Evolutionary conservation across 2,888 invertebrate genomes (phyloP).

Genomic region (Drosophila mettleri): DNA sequence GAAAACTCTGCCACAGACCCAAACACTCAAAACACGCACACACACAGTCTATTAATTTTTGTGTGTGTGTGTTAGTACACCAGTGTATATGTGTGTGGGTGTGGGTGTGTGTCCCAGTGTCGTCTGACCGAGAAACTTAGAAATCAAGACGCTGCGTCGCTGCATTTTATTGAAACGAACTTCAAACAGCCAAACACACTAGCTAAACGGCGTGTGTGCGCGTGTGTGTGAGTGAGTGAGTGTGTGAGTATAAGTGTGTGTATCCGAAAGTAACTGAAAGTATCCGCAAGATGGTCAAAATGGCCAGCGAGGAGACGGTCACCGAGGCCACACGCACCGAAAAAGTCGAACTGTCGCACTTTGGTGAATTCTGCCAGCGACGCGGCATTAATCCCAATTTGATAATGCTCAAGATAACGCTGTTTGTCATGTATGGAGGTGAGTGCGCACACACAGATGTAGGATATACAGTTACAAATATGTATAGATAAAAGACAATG

Average conservation of each 20-base stretch:
- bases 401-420: slow-evolving; percentile 92
- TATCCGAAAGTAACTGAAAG: not conserved
- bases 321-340: slow-evolving; percentile 65
- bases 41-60: slow-evolving; percentile 37
- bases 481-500: slow-evolving; percentile 1
- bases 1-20: slow-evolving; percentile 74
- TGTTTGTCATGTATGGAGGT: slow-evolving; percentile 94
- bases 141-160: slow-evolving; percentile 47
- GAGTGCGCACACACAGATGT: slow-evolving; percentile 73
- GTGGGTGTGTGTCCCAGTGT: slow-evolving; percentile 52
- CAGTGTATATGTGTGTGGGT: slow-evolving; percentile 52
- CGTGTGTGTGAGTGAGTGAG: slow-evolving; percentile 4
- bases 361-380: slow-evolving; percentile 85
- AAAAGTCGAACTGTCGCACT: slow-evolving; percentile 80
- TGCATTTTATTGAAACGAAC: slow-evolving; percentile 76
- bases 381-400: slow-evolving; percentile 90
- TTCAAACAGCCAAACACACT: slow-evolving; percentile 66
- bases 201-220: slow-evolving; percentile 4
- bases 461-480: not conserved
- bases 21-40: slow-evolving; percentile 23
- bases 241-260: not conserved
- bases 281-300: slow-evolving; percentile 67
- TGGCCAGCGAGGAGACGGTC: slow-evolving; percentile 83
- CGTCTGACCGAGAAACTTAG: slow-evolving; percentile 73
- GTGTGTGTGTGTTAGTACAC: slow-evolving; percentile 48